phyloP scores from a whole-genome alignment of 2,797 vertebrate species.

The Helostoma temminkii region DNA sequence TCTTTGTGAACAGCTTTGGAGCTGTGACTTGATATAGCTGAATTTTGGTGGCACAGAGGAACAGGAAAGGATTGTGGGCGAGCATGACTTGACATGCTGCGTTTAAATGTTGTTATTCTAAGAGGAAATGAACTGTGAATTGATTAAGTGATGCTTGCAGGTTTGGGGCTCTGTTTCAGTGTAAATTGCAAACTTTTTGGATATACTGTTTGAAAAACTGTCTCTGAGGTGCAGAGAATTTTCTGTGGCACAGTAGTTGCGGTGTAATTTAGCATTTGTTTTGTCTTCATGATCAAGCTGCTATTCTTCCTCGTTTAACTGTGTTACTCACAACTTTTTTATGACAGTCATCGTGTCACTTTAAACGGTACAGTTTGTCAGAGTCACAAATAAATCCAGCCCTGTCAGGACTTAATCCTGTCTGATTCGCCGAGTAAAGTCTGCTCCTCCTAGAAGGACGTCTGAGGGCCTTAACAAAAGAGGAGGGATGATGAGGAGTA shows the following conservation, averaged over 20 bases:
- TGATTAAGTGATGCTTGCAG: slow-evolving; percentile 23
- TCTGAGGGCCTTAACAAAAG: slow-evolving; percentile 49
- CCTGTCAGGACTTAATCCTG: slow-evolving; percentile 34
- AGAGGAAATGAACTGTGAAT: slow-evolving; percentile 36
- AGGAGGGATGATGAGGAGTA: slow-evolving; percentile 66
- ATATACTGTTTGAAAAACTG: slow-evolving; percentile 10
- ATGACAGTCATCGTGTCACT: slow-evolving; percentile 15
- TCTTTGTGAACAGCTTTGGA: slow-evolving; percentile 30
- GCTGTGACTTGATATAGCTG: slow-evolving; percentile 38
- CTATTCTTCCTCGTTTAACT: slow-evolving; percentile 16
- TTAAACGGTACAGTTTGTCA: slow-evolving; percentile 35
- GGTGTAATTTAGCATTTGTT: not conserved
- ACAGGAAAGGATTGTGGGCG: slow-evolving; percentile 17
- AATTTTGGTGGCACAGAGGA: slow-evolving; percentile 16
- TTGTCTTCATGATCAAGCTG: slow-evolving; percentile 5
- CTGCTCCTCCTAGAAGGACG: slow-evolving; percentile 52
- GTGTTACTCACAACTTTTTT: slow-evolving; percentile 14
- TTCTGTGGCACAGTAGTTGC: not conserved
- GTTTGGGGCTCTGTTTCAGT: slow-evolving; percentile 10
- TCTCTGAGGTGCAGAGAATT: slow-evolving; percentile 1
- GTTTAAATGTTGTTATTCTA: slow-evolving; percentile 28
- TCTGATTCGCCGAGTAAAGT: slow-evolving; percentile 55
- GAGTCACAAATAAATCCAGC: slow-evolving; percentile 24
- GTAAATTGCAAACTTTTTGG: slow-evolving; percentile 1
- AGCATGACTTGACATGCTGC: slow-evolving; percentile 23